Evolutionary conservation across 2,888 invertebrate genomes (phyloP), one percentile per base, ranked within the genome.

Genomic region (Lochmaea capreae): DNA sequence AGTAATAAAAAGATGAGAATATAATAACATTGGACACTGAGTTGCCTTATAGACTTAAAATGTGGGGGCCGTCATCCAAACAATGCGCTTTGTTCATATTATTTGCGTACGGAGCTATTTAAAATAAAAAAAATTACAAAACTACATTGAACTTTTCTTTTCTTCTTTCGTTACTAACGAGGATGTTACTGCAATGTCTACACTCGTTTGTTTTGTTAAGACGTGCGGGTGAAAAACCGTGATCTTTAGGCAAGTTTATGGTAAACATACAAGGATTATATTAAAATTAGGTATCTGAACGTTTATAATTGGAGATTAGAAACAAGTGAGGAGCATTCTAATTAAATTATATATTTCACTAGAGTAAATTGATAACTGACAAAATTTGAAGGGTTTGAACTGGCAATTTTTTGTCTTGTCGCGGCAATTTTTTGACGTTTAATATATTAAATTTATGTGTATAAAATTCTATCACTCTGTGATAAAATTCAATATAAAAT

Each of bases 71-170:
- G 58, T 63, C 54, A 67, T 46, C 65, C 33, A 68, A 33, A 72
- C 65, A 68, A 69, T 65, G 65, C 54, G 63, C 72, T 70, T 72
- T 75, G 70, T 75, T 54, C 62, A 63, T 70, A 72, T 70, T 68
- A 68, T 71, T 76, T 73, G 73, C 71, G 65, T 54, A 68, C 67
- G 65, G 67, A 58, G 62, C 72, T 16, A 63, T 69, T 58, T 57
- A 59, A 58, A 46, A 46, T 46, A 46, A 54, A 54, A 68, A 76
- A 71, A 67, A 49, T 71, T 42, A 57, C 61, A 52, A n/a, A 67
- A 26, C 3, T 54, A 33, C 57, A 46, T 65, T 43, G 63, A 42
- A 71, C 4, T 16, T 6, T 52, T 52, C 14, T 52, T 65, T 22
- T 26, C 42, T 61, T 65, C 61, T 68, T 74, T 71, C 62, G 72